Evolutionary conservation across 92 coral and sea anemone species (phyloP).

Genomic region (Pocillopora meandrina): DNA sequence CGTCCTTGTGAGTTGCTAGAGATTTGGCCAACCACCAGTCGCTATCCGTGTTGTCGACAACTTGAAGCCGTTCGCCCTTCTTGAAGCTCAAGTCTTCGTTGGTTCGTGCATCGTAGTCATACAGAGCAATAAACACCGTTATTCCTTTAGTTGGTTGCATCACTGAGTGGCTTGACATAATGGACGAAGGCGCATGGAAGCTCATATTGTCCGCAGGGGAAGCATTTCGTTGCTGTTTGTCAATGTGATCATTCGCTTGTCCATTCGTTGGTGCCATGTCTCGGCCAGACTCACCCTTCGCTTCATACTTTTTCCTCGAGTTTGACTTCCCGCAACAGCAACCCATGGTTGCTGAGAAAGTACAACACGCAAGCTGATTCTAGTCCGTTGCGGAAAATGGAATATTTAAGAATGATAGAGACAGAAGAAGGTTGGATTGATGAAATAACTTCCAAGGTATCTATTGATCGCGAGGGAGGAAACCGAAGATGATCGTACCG

Average conservation of each 20-base stretch:
- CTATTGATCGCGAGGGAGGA: slow-evolving; percentile 46
- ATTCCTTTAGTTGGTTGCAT: slow-evolving; percentile 62
- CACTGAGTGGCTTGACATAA: slow-evolving; percentile 37
- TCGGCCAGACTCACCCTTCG: slow-evolving; percentile 53
- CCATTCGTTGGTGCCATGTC: slow-evolving; percentile 56
- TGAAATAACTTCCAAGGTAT: not conserved
- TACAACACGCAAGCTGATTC: not conserved
- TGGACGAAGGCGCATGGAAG: slow-evolving; percentile 28
- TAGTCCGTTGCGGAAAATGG: slow-evolving; percentile 6
- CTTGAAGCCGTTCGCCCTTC: slow-evolving; percentile 94
- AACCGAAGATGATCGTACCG: slow-evolving; percentile 36
- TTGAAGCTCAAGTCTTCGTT: slow-evolving; percentile 93
- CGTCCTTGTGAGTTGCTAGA: slow-evolving; percentile 76
- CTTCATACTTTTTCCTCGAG: slow-evolving; percentile 59
- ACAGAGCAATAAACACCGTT: slow-evolving; percentile 84
- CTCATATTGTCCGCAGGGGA: slow-evolving; percentile 41
- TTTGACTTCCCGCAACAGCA: slow-evolving; percentile 88
- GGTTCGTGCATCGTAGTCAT: slow-evolving; percentile 97
- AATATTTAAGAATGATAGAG: not conserved
- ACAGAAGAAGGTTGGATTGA: not conserved
- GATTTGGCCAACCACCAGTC: slow-evolving; percentile 99
- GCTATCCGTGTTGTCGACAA: slow-evolving; percentile 95
- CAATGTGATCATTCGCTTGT: slow-evolving; percentile 33
- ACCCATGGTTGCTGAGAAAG: slow-evolving; percentile 88
- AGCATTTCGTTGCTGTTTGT: slow-evolving; percentile 9